Evolutionary conservation across 2,113 vertebrate species (phyloP).

Genomic region (Regulus satrapa): DNA sequence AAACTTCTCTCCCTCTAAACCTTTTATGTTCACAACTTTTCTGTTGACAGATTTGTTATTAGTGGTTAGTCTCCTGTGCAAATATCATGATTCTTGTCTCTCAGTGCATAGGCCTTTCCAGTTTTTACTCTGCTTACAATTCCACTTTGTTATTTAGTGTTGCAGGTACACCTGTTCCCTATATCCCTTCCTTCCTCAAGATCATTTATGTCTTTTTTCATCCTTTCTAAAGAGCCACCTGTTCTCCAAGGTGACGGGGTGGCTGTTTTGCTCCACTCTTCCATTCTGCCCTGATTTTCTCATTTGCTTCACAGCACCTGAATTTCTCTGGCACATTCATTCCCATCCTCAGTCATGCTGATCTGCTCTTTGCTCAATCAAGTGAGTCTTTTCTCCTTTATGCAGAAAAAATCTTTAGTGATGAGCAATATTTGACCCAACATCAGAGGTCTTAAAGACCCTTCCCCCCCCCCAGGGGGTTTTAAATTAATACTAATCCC

Average conservation of each 20-base stretch:
- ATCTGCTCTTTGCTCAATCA: background rate
- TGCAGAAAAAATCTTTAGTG: background rate
- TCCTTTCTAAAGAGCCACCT: conserved; percentile 17
- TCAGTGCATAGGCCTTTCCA: background rate
- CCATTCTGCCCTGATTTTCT: background rate
- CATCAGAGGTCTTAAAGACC: background rate
- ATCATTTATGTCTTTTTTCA: background rate
- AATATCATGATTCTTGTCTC: background rate
- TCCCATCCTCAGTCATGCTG: background rate
- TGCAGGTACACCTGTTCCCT: background rate
- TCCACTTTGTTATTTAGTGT: background rate
- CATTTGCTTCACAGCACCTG: background rate
- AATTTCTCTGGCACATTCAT: background rate
- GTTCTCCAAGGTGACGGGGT: background rate
- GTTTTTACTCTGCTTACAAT: background rate
- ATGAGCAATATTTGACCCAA: background rate
- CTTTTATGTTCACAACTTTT: background rate
- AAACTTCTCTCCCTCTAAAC: background rate
- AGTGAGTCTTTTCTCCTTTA: background rate
- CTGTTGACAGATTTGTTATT: background rate
- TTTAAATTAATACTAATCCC: background rate
- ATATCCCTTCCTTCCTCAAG: background rate
- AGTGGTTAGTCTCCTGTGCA: background rate
- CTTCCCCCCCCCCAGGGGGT: background rate
- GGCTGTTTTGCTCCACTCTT: background rate